Base-by-base conservation (phyloP, 1,140 invertebrate genomes). In the Listronotus bonariensis region DNA sequence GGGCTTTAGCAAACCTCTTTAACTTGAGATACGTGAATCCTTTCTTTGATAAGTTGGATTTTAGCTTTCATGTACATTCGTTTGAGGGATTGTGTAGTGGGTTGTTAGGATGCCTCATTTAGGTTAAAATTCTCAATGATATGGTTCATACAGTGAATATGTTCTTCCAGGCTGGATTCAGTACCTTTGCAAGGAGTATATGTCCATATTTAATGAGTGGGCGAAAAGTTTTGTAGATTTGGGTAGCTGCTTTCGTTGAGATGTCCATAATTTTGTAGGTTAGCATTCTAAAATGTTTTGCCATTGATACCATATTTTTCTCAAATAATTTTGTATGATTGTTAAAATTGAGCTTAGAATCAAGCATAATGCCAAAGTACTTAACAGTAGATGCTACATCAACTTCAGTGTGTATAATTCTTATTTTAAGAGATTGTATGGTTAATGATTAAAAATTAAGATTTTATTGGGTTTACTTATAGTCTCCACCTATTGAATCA, bases 261-360 rank as follows among this genome's bases (percentile, higher is more conserved):
- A 52, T 32, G 11, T 20, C 49, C 32, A 6, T 32, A 26, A 31
- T 18, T 52, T 31, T 34, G 49, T 52, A n/a, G n/a, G 49, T 52
- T 32, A 26, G 4, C 18, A 6, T 31, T 32, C 49, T 32, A 34
- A 52, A 32, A 18, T 52, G 49, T 52, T 52, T 34, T 31, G 31
- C 32, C 5, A 2, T 52, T 52, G 11, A n/a, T 2, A n/a, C 32
- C 12, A 26, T 26, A 3, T 52, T 32, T 31, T 12, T 10, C 11
- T 4, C 9, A 3, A 52, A 6, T 18, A 31, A 31, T 26, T 34
- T 18, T 52, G 15, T 31, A 52, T 52, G 20, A 26, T 26, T 26
- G 20, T 26, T 52, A 10, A 12, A 52, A 12, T 26, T 46, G 12
- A 8, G 20, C 8, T 11, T 6, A 8, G n/a, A n/a, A n/a, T n/a